Evolutionary conservation across 2,797 vertebrate species (phyloP).

Genomic region (Muscicapa comitata): DNA sequence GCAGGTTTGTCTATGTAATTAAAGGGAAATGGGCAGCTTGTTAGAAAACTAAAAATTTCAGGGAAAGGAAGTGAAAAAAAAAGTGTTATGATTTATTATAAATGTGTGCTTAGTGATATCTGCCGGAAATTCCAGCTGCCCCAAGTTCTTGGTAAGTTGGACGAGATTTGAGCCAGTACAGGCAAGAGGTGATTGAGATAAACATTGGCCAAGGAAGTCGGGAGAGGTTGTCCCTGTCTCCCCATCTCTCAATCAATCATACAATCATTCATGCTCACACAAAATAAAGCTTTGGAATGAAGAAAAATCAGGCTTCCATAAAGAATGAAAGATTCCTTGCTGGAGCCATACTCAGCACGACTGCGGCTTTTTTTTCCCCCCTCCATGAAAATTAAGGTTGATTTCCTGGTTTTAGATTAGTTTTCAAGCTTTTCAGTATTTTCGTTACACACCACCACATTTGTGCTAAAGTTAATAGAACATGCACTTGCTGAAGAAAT

Average conservation of each 20-base stretch:
- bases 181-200: neutral
- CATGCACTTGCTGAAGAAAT: neutral
- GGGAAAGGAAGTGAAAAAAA: neutral
- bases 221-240: neutral
- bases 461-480: neutral
- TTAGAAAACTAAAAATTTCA: neutral
- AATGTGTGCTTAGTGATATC: neutral
- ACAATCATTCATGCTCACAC: neutral
- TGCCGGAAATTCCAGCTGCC: neutral
- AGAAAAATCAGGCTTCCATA: neutral
- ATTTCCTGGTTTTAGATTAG: neutral
- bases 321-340: neutral
- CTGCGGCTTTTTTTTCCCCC: accelerated
- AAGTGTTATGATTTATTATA: neutral
- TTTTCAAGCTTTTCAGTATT: neutral
- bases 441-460: neutral
- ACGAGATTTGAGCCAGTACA: neutral
- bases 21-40: neutral
- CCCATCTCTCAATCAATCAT: neutral
- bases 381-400: neutral
- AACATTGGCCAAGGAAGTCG: accelerated
- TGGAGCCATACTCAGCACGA: neutral
- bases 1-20: neutral
- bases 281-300: neutral
- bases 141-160: neutral